Base-by-base conservation (phyloP, 2,888 invertebrate genomes). In the Lacanobia oleracea region DNA sequence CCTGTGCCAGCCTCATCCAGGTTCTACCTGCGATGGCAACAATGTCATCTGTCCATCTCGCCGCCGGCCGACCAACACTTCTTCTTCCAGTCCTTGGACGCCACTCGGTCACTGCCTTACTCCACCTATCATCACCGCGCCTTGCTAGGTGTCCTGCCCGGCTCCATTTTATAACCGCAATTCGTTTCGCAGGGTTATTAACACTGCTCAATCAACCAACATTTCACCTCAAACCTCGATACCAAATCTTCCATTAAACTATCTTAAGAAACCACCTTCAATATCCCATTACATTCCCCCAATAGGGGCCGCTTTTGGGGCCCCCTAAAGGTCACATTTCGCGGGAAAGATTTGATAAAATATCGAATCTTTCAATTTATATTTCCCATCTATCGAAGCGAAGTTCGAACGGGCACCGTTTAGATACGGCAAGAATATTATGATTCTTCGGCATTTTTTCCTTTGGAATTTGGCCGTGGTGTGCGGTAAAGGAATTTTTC, bases 331-430 rank as follows among this genome's bases (percentile, higher is more conserved):
- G 79, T 79, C 75, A 67, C 70, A 85, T 85, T 86, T 72, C 60
- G 60, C 70, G 71, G 70, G 40, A 62, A 63, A 85, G 86, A 89
- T 88, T 90, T 87, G 86, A 89, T 88, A 88, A 88, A 90, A 88
- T 85, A 87, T 86, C 82, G 86, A 84, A 88, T 87, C 82, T 84
- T 81, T 82, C 85, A 89, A 88, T 90, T 89, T 89, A 88, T 88
- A 86, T 89, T 87, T 82, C 82, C 84, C 85, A 80, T 88, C 84
- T 82, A 82, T 83, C 77, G 77, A 79, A 81, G 84, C 72, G 77
- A 66, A 73, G 78, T 80, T 79, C 68, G 53, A 85, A 84, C 67
- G 70, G 79, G 78, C 75, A 66, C 77, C 85, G 77, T 79, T 88
- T 83, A 75, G 74, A 77, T 72, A 75, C 57, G 82, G 64, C 77